Conservation (phyloP, 2,888 invertebrate genomes). For the Ochropleura plecta region DNA sequence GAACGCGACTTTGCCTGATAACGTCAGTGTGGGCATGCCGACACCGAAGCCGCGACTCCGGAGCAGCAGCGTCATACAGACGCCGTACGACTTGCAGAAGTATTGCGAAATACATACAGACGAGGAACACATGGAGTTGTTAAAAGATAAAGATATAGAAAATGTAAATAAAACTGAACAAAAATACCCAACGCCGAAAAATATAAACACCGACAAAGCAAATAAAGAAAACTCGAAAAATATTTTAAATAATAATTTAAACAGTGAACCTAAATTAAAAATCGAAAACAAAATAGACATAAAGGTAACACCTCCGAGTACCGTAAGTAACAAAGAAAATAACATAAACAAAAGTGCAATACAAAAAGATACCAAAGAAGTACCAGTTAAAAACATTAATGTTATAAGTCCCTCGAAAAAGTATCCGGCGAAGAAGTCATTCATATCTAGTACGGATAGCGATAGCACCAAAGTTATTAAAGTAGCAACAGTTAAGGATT, state of each 20-base stretch:
- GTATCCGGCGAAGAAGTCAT: slow-evolving; percentile 85
- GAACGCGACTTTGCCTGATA: slow-evolving; percentile 73
- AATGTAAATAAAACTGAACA: slow-evolving; percentile 73
- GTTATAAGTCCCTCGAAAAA: slow-evolving; percentile 88
- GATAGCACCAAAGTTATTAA: slow-evolving; percentile 84
- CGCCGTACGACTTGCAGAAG: slow-evolving; percentile 88
- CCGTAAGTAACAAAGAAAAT: slow-evolving; percentile 78
- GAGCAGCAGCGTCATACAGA: slow-evolving; percentile 88
- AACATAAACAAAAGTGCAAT: slow-evolving; percentile 85
- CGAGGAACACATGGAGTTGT: slow-evolving; percentile 84
- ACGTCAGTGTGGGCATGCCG: slow-evolving; percentile 72
- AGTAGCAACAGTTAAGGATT: slow-evolving; percentile 87
- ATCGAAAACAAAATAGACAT: slow-evolving; percentile 73
- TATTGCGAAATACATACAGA: slow-evolving; percentile 88
- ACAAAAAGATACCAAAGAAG: slow-evolving; percentile 87
- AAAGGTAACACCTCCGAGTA: slow-evolving; percentile 74
- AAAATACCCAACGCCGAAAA: slow-evolving; percentile 80
- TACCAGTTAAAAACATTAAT: slow-evolving; percentile 84
- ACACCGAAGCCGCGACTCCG: slow-evolving; percentile 85
- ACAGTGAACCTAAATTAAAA: slow-evolving; percentile 65
- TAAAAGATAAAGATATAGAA: slow-evolving; percentile 82
- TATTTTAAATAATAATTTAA: slow-evolving; percentile 69
- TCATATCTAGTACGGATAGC: slow-evolving; percentile 83
- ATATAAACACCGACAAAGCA: slow-evolving; percentile 76
- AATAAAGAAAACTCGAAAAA: slow-evolving; percentile 76